phyloP scores from a whole-genome alignment of 2,797 vertebrate species.

The Dermochelys coriacea region DNA sequence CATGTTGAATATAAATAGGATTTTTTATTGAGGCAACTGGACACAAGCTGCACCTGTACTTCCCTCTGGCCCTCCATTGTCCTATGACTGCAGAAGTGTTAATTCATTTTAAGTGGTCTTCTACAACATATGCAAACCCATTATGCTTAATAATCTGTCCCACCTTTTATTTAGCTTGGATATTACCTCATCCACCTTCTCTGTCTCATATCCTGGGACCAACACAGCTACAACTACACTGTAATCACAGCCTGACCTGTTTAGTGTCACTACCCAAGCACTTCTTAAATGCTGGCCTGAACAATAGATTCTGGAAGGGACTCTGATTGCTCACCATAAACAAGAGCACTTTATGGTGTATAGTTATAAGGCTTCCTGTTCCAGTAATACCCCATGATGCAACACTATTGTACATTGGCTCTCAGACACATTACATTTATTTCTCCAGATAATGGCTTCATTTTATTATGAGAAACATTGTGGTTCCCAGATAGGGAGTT shows the following conservation, averaged over 20 bases:
- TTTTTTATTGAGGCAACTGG: not conserved
- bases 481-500: constrained; percentile 38
- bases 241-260: constrained; percentile 19
- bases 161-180: not conserved
- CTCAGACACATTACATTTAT: constrained; percentile 9
- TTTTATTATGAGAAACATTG: constrained; percentile 42
- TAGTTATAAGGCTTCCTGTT: constrained; percentile 1
- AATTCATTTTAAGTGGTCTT: not conserved
- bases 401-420: constrained; percentile 17
- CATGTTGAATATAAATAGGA: not conserved
- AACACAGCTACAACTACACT: not conserved
- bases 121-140: not conserved
- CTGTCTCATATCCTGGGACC: not conserved
- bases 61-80: not conserved
- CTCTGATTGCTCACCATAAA: constrained; percentile 31
- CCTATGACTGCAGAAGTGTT: not conserved
- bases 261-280: not conserved
- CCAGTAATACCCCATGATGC: constrained; percentile 26
- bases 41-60: not conserved
- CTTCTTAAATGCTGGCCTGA: constrained; percentile 10
- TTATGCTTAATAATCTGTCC: not conserved
- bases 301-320: not conserved
- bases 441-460: constrained; percentile 44
- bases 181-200: not conserved
- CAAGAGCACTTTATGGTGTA: constrained; percentile 13